These are phyloP conservation scores for Hypselothyrea guttata DNA, from an alignment of 2,888 invertebrate genomes.

Conservation along the genomic window DNA sequence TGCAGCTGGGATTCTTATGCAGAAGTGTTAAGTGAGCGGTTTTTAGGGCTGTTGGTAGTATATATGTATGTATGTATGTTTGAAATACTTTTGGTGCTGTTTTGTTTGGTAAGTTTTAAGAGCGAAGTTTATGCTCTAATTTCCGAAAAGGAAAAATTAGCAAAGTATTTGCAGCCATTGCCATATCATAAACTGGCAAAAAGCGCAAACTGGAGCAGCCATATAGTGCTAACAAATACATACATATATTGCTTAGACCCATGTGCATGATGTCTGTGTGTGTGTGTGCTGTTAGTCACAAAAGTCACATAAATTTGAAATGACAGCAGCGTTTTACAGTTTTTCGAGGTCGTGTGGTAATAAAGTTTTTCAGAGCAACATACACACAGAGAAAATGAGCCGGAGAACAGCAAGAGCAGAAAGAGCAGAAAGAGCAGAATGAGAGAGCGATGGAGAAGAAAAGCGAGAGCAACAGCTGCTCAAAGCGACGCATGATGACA, in stretches of 20 bases:
- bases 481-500: conserved; percentile 54
- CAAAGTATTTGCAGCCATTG: conserved; percentile 71
- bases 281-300: conserved; percentile 56
- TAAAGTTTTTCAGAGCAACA: conserved; percentile 54
- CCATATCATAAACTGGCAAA: conserved; percentile 69
- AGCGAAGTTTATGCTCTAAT: conserved; percentile 72
- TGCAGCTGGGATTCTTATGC: conserved; percentile 62
- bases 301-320: conserved; percentile 75
- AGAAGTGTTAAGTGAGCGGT: conserved; percentile 69
- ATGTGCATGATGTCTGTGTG: conserved; percentile 19
- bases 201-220: conserved; percentile 42
- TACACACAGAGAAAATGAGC: conserved; percentile 17
- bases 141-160: conserved; percentile 75
- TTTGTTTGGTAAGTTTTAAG: conserved; percentile 59
- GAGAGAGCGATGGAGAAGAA: not conserved
- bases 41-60: conserved; percentile 30
- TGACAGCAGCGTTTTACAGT: conserved; percentile 73
- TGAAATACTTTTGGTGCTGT: conserved; percentile 21
- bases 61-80: too few species aligned
- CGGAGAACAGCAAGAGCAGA: not conserved
- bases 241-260: not conserved
- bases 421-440: not conserved
- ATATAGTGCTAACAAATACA: conserved; percentile 9
- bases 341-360: conserved; percentile 69
- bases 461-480: conserved; percentile 41